A percentile compares a stretch with the other conserved stretches of the same genome.
Conservation (phyloP, 2,113 vertebrate species). For the Vulpes ferrilata region DNA sequence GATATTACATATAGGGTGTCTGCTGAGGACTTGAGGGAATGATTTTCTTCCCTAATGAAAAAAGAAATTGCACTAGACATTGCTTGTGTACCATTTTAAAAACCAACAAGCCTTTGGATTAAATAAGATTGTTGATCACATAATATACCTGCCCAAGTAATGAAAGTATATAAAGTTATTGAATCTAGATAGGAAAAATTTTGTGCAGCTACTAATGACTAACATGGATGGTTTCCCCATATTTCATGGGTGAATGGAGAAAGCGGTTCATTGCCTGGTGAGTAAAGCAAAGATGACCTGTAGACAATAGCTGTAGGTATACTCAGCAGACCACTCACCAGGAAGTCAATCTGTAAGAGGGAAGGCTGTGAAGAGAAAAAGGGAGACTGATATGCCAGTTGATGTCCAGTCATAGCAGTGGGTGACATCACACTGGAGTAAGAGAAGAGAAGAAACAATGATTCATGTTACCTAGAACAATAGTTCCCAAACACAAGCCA, state of each 20-base stretch:
- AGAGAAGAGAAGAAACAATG: not conserved
- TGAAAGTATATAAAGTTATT: not conserved
- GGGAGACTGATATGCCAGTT: not conserved
- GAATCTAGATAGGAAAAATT: not conserved
- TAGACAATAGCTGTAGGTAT: not conserved
- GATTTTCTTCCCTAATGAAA: not conserved
- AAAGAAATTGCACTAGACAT: not conserved
- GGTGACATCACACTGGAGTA: not conserved
- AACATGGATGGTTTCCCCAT: not conserved
- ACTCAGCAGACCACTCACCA: not conserved
- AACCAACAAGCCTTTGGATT: not conserved
- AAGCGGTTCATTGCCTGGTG: not conserved
- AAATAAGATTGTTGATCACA: not conserved
- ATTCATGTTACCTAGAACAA: not conserved
- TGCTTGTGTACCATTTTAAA: not conserved
- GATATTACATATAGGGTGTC: not conserved
- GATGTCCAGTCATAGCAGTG: not conserved
- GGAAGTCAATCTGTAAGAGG: not conserved
- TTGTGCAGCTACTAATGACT: not conserved
- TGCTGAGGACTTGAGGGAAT: not conserved
- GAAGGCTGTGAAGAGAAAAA: not conserved
- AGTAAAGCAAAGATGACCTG: not conserved
- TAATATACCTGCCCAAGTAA: not conserved
- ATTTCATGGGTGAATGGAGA: not conserved
- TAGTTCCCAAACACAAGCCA: not conserved